Evolutionary conservation across 2,113 vertebrate genomes (phyloP).

Genomic region (Spilogale gracilis): DNA sequence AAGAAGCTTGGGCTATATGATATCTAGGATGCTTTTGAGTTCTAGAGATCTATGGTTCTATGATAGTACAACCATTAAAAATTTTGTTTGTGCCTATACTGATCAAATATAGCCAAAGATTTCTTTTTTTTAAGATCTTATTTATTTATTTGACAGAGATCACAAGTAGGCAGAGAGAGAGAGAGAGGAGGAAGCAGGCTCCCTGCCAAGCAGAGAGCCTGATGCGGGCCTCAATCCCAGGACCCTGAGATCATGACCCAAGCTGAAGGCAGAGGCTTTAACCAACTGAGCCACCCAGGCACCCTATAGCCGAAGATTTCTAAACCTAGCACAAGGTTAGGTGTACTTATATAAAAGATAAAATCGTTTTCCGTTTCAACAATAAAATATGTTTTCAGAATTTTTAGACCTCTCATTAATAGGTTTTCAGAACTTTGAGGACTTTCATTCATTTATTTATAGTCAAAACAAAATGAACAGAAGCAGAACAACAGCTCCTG

Average conservation of each 20-base stretch:
- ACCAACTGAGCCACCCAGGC: too few relatives aligned
- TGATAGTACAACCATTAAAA: conserved; percentile 28
- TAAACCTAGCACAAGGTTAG: background rate
- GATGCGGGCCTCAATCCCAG: too few relatives aligned
- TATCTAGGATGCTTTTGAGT: background rate
- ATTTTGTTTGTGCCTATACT: conserved; percentile 17
- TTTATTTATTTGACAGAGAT: too few relatives aligned
- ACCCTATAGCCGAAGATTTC: background rate
- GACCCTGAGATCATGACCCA: too few relatives aligned
- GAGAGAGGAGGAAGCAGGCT: too few relatives aligned
- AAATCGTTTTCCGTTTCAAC: conserved; percentile 23
- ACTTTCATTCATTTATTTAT: background rate
- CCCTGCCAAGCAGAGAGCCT: too few relatives aligned
- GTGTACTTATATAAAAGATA: background rate
- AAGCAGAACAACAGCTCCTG: background rate
- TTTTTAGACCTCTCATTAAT: conserved; percentile 8
- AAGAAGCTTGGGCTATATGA: background rate
- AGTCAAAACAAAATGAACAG: background rate
- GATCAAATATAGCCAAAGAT: background rate
- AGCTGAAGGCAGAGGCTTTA: too few relatives aligned
- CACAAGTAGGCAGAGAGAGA: too few relatives aligned
- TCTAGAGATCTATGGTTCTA: background rate
- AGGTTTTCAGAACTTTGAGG: conserved; percentile 23
- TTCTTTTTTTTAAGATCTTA: background rate
- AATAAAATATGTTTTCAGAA: background rate